These are phyloP conservation scores for Cheilosia pagana DNA, from an alignment of 2,888 invertebrate genomes.

Conservation along the genomic window DNA sequence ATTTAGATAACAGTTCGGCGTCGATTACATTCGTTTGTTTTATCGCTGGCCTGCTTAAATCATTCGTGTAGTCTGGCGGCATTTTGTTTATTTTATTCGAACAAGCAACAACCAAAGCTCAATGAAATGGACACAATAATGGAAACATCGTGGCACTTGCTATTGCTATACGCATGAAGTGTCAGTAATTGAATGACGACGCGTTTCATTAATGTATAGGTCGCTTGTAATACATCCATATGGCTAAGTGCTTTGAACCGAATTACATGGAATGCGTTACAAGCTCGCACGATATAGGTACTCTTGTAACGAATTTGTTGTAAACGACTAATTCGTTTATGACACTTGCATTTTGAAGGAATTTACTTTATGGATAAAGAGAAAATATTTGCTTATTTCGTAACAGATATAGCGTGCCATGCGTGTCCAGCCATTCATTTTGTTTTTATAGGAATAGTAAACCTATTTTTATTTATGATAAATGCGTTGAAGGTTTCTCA, in stretches of 20 bases:
- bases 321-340: not conserved
- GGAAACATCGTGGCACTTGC: conserved; percentile 2
- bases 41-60: conserved; percentile 20
- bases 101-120: not conserved
- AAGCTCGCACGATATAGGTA: not conserved
- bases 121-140: too few species aligned
- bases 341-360: not conserved
- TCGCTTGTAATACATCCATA: not conserved
- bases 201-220: not conserved
- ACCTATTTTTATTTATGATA: conserved; percentile 11
- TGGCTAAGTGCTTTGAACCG: conserved; percentile 15
- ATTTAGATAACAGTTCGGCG: conserved; percentile 29
- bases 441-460: not conserved
- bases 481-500: conserved; percentile 19
- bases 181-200: conserved; percentile 30
- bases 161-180: not conserved
- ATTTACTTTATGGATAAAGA: not conserved
- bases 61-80: not conserved
- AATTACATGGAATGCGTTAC: conserved; percentile 7
- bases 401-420: not conserved
- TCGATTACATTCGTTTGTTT: conserved; percentile 20
- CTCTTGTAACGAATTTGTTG: not conserved
- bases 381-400: not conserved
- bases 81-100: not conserved
- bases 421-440: not conserved